Percentiles rank a stretch among this genome's conserved stretches.
phyloP scores from a whole-genome alignment of 2,888 invertebrate species.

The Phalangium opilio region DNA sequence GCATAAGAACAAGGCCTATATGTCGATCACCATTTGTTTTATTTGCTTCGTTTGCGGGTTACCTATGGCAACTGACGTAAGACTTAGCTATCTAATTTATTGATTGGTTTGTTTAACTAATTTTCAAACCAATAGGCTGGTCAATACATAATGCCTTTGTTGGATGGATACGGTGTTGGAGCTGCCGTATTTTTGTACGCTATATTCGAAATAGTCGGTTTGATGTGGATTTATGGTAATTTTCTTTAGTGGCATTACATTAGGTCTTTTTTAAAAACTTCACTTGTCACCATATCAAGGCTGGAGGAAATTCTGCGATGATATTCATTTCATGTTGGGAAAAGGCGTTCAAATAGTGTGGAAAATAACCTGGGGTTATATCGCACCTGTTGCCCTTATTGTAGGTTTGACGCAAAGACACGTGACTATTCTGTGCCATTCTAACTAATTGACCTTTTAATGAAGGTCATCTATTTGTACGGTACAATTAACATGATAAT shows the following conservation, averaged over 20 bases:
- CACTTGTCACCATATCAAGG: slow-evolving; percentile 9
- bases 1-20: slow-evolving; percentile 12
- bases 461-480: no score
- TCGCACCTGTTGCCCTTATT: slow-evolving; percentile 49
- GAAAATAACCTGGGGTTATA: slow-evolving; percentile 53
- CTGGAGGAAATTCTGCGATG: slow-evolving; percentile 35
- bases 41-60: slow-evolving; percentile 16
- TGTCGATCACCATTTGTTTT: slow-evolving; percentile 12
- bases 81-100: no score
- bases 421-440: no score
- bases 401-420: no score
- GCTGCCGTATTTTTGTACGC: slow-evolving; percentile 38
- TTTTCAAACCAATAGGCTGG: slow-evolving; percentile 12
- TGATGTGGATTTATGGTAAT: slow-evolving; percentile 45
- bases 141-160: slow-evolving; percentile 13
- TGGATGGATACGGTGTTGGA: slow-evolving; percentile 21
- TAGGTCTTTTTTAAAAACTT: no score
- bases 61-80: slow-evolving; percentile 19
- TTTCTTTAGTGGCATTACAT: no score
- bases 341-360: slow-evolving; percentile 45
- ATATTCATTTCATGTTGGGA: slow-evolving; percentile 55
- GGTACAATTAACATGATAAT: no score
- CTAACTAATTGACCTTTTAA: no score
- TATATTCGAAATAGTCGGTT: slow-evolving; percentile 40
- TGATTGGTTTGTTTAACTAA: no score